These are phyloP conservation scores for Vollenhovia emeryi DNA, from an alignment of 1,140 invertebrate genomes.

Conservation along the genomic window DNA sequence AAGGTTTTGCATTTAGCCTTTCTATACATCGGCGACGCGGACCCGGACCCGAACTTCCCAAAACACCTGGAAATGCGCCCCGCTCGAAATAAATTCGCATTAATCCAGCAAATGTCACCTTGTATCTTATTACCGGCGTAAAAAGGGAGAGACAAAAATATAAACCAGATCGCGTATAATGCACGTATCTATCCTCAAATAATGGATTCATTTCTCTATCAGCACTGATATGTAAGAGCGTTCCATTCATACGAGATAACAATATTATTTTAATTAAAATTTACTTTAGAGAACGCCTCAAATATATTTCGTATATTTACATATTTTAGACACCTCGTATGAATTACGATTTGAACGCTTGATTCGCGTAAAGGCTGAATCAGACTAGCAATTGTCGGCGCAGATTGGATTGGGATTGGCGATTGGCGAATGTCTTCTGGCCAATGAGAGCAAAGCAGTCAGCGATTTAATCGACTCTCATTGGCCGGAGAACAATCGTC, in stretches of 20 bases:
- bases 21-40: slow-evolving; percentile 70
- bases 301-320: background rate
- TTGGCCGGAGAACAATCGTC: too few species aligned
- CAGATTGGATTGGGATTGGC: too few species aligned
- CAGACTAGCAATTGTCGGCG: too few species aligned
- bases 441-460: too few species aligned
- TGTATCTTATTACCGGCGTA: background rate
- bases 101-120: slow-evolving; percentile 53
- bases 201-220: background rate
- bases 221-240: background rate
- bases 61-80: slow-evolving; percentile 44
- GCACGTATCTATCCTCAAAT: background rate
- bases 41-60: slow-evolving; percentile 55
- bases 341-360: background rate
- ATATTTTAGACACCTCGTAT: background rate
- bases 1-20: slow-evolving; percentile 85
- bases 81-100: slow-evolving; percentile 54
- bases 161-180: background rate
- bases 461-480: too few species aligned
- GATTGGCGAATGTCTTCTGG: too few species aligned
- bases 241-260: background rate
- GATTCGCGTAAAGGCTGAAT: too few species aligned
- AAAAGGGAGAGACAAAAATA: slow-evolving; percentile 25
- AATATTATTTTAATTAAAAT: background rate
- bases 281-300: background rate